phyloP scores from a whole-genome alignment of 92 coral and sea anemone genomes.

The Siderastrea siderea region DNA sequence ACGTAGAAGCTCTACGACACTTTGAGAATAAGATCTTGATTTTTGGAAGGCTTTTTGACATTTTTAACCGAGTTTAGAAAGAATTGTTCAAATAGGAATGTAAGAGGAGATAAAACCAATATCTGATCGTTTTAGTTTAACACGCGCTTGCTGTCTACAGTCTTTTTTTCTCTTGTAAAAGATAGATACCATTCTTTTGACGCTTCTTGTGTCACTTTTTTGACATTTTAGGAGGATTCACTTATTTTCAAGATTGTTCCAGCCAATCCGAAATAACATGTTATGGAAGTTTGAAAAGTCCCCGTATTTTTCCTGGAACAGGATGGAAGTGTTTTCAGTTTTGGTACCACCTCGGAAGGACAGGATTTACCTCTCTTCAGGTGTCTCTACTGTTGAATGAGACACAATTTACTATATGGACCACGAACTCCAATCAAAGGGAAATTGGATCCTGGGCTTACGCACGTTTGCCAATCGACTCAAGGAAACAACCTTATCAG shows the following conservation, averaged over 20 bases:
- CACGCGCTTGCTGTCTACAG: too few species aligned
- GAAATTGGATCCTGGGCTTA: conserved; percentile 25
- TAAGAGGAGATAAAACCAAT: too few species aligned
- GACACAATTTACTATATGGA: conserved; percentile 4
- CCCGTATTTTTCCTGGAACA: conserved; percentile 2
- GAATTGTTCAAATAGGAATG: too few species aligned
- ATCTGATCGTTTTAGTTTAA: too few species aligned
- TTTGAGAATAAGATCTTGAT: too few species aligned
- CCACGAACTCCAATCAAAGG: background rate
- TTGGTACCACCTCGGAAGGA: conserved; percentile 47
- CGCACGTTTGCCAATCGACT: conserved; percentile 32
- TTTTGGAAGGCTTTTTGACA: too few species aligned
- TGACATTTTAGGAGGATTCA: conserved; percentile 12
- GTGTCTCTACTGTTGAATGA: conserved; percentile 23
- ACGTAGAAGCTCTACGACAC: too few species aligned
- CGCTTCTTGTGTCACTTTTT: background rate
- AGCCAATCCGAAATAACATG: background rate
- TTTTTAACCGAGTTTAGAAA: too few species aligned
- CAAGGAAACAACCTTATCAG: background rate
- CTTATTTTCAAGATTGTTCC: conserved; percentile 19
- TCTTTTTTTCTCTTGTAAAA: too few species aligned
- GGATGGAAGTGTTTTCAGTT: conserved; percentile 55
- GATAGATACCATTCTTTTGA: too few species aligned
- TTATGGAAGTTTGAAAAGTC: conserved; percentile 48
- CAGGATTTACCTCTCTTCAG: background rate